Evolutionary conservation across 2,797 vertebrate genomes (phyloP), one percentile per base, ranked within the genome.

Genomic region (Micromesistius poutassou): DNA sequence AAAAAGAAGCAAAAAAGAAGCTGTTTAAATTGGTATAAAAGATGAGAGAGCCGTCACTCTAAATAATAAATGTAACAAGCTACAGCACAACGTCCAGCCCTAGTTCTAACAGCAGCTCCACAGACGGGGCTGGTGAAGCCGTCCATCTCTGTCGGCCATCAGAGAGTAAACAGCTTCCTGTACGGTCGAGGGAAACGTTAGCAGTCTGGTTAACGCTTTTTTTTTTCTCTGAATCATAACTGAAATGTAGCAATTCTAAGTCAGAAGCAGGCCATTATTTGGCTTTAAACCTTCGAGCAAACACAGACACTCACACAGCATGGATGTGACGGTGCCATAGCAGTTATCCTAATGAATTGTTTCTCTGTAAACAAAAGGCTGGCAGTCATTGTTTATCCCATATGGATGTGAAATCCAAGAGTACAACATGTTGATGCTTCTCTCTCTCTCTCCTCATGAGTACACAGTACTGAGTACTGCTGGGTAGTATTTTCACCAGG

Each of bases 341-440:
- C 62, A 28, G 62, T 68, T 68, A 28, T 28, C 62, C n/a, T 28
- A 68, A 68, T 68, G 62, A 84, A 89, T 87, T 83, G 76, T 79
- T n/a, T 68, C 73, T 83, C 78, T 72, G 79, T 85, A 88, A 88
- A 91, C 89, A 91, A 89, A 86, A 79, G 33, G 33, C 85, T 89
- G 83, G 85, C 87, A 74, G 82, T 31, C 85, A 81, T 80, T 86
- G 80, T 81, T 38, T 38, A 35, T 68, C 84, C 81, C 81, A 68
- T 75, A 76, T 73, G 78, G 82, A 72, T 88, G 89, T 88, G 92
- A 87, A 87, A 86, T 89, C 86, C 87, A 83, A 72, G 80, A 82
- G 73, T 89, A 88, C 89, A 92, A 93, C 89, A 90, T 89, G 88
- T 82, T 78, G 79, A 83, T 0, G 74, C 74, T 87, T 87, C 77